These are phyloP conservation scores for Neodiprion fabricii DNA, from an alignment of 1,140 invertebrate genomes.

Conservation along the genomic window DNA sequence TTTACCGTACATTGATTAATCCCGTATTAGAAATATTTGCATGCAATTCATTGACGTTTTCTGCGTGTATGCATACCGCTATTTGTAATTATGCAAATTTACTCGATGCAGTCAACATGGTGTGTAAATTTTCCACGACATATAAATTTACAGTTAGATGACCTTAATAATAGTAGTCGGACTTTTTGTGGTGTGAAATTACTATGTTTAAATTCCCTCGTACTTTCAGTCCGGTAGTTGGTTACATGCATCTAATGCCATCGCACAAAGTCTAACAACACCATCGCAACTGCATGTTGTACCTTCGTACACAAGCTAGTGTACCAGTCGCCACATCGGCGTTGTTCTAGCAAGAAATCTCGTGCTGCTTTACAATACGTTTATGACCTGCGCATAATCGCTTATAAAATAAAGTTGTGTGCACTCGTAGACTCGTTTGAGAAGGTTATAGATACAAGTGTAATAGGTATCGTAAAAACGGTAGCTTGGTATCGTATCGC, in stretches of 20 bases:
- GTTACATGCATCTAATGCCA: background rate
- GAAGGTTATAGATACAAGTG: too few relatives aligned
- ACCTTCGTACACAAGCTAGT: background rate
- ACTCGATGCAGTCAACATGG: background rate
- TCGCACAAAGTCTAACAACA: background rate
- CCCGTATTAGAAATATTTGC: too few relatives aligned
- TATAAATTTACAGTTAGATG: background rate
- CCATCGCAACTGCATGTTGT: background rate
- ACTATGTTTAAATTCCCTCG: background rate
- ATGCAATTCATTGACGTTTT: too few relatives aligned
- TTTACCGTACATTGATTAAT: too few relatives aligned
- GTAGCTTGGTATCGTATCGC: too few relatives aligned
- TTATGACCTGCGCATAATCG: background rate
- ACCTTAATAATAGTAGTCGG: background rate
- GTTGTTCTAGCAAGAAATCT: too few relatives aligned
- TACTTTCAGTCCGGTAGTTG: background rate
- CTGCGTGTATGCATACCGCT: background rate
- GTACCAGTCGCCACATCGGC: too few relatives aligned
- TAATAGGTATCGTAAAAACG: too few relatives aligned
- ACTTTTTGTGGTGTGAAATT: background rate
- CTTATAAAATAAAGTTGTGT: too few relatives aligned
- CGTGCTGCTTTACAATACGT: background rate
- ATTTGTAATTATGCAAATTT: constrained; percentile 3
- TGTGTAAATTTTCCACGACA: background rate
- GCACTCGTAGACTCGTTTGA: too few relatives aligned